Base-by-base conservation (phyloP, 1,140 invertebrate genomes). In the Euura lappo region DNA sequence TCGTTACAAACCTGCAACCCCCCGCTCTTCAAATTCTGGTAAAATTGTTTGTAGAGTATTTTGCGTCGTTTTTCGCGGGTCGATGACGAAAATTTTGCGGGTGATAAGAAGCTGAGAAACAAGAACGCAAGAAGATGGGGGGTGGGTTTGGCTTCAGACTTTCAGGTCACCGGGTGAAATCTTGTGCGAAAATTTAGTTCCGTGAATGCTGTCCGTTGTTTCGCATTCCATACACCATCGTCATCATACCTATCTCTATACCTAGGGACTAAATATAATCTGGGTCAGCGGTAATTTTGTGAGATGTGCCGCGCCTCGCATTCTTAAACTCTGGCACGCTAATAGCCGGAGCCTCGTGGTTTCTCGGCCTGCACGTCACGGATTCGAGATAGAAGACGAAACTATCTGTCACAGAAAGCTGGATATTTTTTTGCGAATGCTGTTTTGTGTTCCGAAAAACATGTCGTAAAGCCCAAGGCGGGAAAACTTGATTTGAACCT, bases 241-340 rank as follows among this genome's bases (percentile, higher is more conserved):
- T 60, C 51, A 60, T 60, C 51, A 60, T 60, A 60, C 51, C 51
- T 28, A 28, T 28, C 28, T 28, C 51, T 28, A 28, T 28, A 28
- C 28, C 28, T 28, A 28, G 28, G 28, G 28, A 60, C 51, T 60
- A 6, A 60, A 60, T 60, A 60, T 60, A 60, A 60, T 60, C 51
- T 60, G 51, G 51, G 51, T 60, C 51, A 60, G 51, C 51, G 51
- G 10, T 60, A 60, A 60, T 60, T 60, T 60, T 60, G 51, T 60
- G 10, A n/a, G 51, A 60, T 60, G 51, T 60, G 51, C 10, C 8
- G 10, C 13, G 51, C 51, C 51, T 8, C 51, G 51, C 51, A 60
- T 60, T 60, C 51, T 60, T 60, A n/a, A 60, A 8, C 8, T 28
- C 51, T 60, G 51, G 51, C 51, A 60, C 51, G 51, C 51, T 60